These are phyloP conservation scores for Squalus acanthias DNA, from an alignment of 2,797 vertebrate genomes.

Conservation along the genomic window DNA sequence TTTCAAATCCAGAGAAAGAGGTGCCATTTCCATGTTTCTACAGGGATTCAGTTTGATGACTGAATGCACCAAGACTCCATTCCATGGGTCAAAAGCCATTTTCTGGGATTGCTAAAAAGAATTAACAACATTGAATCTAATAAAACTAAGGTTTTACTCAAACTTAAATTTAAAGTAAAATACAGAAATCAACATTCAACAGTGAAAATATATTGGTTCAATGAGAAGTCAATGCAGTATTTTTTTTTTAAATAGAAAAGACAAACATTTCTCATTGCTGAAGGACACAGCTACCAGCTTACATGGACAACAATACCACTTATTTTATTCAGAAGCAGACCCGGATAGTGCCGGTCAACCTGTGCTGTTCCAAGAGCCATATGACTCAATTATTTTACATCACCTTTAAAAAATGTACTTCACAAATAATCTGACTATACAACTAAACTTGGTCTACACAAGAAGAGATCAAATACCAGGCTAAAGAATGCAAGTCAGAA, in stretches of 20 bases:
- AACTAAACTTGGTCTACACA: too few relatives aligned
- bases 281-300: not conserved
- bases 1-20: conserved; percentile 64
- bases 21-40: conserved; percentile 57
- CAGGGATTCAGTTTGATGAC: conserved; percentile 58
- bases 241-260: not conserved
- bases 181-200: not conserved
- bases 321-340: not conserved
- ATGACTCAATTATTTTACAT: not conserved
- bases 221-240: not conserved
- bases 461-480: not conserved
- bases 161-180: not conserved
- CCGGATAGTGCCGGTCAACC: not conserved
- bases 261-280: not conserved
- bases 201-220: not conserved
- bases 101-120: conserved; percentile 27
- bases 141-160: not conserved
- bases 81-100: not conserved
- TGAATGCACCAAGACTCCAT: conserved; percentile 53
- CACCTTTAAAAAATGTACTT: not conserved
- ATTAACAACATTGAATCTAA: not conserved
- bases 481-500: not conserved
- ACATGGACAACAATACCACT: not conserved
- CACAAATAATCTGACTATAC: too few relatives aligned
- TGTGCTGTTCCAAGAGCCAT: not conserved